phyloP scores from a whole-genome alignment of 2,888 invertebrate genomes.

The Mythimna impura region DNA sequence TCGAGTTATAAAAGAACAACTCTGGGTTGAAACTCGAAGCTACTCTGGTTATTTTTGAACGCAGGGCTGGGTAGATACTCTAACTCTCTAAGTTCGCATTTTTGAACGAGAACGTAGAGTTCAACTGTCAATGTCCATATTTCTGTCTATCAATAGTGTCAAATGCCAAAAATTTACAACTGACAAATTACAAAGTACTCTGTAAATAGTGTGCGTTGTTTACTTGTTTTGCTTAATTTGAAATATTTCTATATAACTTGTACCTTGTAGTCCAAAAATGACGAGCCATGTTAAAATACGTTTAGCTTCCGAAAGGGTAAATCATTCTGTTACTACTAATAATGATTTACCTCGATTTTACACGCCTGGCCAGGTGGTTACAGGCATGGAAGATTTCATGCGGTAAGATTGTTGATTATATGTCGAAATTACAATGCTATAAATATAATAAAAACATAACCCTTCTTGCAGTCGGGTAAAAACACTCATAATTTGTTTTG shows the following conservation, averaged over 20 bases:
- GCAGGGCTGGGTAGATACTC: too few species aligned
- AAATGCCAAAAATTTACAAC: too few species aligned
- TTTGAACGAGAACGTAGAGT: too few species aligned
- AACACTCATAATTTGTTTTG: slow-evolving; percentile 7
- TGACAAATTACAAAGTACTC: too few species aligned
- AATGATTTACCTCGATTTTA: slow-evolving; percentile 92
- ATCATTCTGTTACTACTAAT: slow-evolving; percentile 89
- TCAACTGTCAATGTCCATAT: too few species aligned
- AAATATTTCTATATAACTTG: background rate
- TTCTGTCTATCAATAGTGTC: too few species aligned
- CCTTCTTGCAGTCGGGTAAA: too few species aligned
- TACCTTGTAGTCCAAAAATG: slow-evolving; percentile 74
- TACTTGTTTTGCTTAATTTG: background rate
- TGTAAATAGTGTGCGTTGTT: slow-evolving; percentile 6
- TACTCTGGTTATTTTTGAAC: too few species aligned
- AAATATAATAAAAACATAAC: background rate
- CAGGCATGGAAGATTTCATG: slow-evolving; percentile 95
- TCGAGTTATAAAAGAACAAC: too few species aligned
- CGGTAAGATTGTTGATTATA: slow-evolving; percentile 88
- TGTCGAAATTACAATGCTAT: background rate
- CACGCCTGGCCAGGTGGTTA: slow-evolving; percentile 97
- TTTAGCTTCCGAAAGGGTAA: slow-evolving; percentile 92
- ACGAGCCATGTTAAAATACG: slow-evolving; percentile 91
- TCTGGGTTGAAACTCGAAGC: too few species aligned
- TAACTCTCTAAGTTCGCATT: too few species aligned